Evolutionary conservation across 2,888 invertebrate species (phyloP), one percentile per base, ranked within the genome.

Genomic region (Chrysolina haemoptera): DNA sequence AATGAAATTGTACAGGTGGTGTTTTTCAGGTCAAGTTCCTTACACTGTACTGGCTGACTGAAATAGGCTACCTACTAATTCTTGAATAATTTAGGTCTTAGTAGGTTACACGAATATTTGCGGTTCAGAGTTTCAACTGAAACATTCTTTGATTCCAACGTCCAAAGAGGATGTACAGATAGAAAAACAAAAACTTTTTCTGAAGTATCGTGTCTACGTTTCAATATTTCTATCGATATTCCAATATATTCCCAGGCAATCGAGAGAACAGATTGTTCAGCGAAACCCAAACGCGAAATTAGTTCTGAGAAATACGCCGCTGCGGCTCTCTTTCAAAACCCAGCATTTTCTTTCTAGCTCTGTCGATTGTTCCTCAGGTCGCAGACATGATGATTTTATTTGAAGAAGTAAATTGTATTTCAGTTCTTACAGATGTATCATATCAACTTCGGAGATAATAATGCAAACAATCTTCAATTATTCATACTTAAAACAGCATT

Each of bases 391-490:
- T 16, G 63, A 43, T 43, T 64, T 55, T 55, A 55, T 55, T 55
- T 64, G 63, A 41, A 40, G 41, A 64, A 64, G 63, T 40, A 18
- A 65, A 43, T 69, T 62, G 62, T 62, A 41, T 69, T 59, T 16
- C 62, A 62, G 62, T 62, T 62, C 59, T 35, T 16, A 48, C 48
- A 69, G 69, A 69, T 69, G 62, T 69, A 62, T 69, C 69, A 62
- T 69, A 59, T 62, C 46, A 69, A 46, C 62, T 69, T 35, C 27
- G 22, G 62, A 69, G 62, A 62, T 59, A 18, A 40, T 62, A 62
- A 62, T 69, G 55, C 69, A 62, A 67, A 69, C 69, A 69, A 62
- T 69, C 69, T 69, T 59, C 46, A 69, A 69, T 62, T 59, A 69
- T 69, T 69, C 69, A 69, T 62, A 69, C 41, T 40, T 46, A 62